Percentiles rank a stretch among this genome's conserved stretches.
phyloP scores from a whole-genome alignment of 2,113 vertebrate species.

The Sceloporus tristichus region DNA sequence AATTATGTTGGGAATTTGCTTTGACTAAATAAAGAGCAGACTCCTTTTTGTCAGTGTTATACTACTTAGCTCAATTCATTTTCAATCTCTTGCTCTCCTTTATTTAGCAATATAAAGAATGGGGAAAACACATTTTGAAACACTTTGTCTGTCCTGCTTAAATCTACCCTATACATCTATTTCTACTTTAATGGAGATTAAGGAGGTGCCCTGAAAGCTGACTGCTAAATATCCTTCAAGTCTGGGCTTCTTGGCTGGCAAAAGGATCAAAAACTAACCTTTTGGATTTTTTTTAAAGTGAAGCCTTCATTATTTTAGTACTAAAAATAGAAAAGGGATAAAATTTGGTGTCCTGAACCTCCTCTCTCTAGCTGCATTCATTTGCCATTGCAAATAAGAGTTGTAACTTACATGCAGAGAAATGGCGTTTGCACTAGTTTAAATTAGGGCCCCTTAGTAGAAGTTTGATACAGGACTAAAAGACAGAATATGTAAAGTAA shows the following conservation, averaged over 20 bases:
- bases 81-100: background rate
- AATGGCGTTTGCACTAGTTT: background rate
- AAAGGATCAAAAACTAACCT: constrained; percentile 16
- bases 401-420: background rate
- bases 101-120: background rate
- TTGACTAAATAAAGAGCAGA: background rate
- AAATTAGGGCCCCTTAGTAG: background rate
- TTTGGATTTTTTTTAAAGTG: background rate
- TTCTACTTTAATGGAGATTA: constrained; percentile 23
- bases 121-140: background rate
- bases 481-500: background rate
- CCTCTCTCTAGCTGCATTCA: background rate
- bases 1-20: background rate
- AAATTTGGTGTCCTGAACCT: background rate
- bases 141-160: constrained; percentile 11
- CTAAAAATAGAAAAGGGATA: background rate
- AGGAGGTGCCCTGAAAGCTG: constrained; percentile 3
- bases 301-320: constrained; percentile 8
- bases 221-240: constrained; percentile 12
- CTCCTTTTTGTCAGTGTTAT: background rate
- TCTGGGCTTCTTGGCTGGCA: background rate
- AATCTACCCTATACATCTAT: background rate
- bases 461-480: background rate
- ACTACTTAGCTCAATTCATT: background rate
- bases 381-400: background rate